Evolutionary conservation across 2,888 invertebrate genomes (phyloP).

Genomic region (Diarsia dahlii): DNA sequence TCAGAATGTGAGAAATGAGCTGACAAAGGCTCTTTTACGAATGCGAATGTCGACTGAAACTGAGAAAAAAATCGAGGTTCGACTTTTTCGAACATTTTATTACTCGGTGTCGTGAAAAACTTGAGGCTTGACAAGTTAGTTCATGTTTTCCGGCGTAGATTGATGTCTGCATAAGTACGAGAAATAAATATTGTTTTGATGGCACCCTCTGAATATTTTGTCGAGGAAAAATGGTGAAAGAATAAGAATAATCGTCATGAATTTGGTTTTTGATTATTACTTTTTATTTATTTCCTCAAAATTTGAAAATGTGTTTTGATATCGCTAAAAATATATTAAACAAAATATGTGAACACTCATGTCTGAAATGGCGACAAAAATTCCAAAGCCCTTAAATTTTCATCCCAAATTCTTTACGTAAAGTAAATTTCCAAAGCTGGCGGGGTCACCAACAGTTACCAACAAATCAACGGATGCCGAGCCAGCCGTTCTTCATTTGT

Average conservation of each 20-base stretch:
- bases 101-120: conserved; percentile 76
- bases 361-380: conserved; percentile 18
- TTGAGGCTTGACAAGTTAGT: conserved; percentile 77
- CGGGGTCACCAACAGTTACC: conserved; percentile 45
- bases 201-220: conserved; percentile 29
- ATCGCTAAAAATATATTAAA: neutral
- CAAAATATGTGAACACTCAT: conserved; percentile 11
- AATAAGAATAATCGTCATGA: conserved; percentile 10
- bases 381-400: conserved; percentile 59
- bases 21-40: conserved; percentile 77
- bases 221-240: conserved; percentile 21
- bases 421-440: conserved; percentile 36
- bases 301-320: neutral
- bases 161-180: conserved; percentile 75
- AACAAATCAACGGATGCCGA: conserved; percentile 64
- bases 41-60: conserved; percentile 71
- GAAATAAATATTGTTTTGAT: conserved; percentile 67
- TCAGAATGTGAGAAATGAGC: conserved; percentile 79
- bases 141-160: conserved; percentile 79
- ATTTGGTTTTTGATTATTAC: neutral
- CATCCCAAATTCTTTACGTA: conserved; percentile 57
- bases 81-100: conserved; percentile 74
- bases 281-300: neutral
- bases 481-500: conserved; percentile 74
- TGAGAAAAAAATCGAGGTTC: conserved; percentile 72